Evolutionary conservation across 2,888 invertebrate genomes (phyloP), one percentile per base, ranked within the genome.

Genomic region (Podotricha telesiphe): DNA sequence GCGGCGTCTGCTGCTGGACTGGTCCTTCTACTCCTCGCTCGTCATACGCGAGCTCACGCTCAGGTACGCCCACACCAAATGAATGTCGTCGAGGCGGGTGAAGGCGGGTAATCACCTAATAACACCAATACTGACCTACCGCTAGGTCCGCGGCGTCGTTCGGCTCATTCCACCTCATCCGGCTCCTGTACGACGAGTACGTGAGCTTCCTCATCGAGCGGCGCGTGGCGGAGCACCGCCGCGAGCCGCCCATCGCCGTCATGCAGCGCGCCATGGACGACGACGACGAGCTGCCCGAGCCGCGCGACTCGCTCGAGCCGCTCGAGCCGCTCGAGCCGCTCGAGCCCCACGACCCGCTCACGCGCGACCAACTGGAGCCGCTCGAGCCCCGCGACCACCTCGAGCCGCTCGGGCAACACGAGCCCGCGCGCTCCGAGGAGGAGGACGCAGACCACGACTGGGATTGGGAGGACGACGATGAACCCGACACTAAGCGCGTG

Each of bases 21-120:
- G 99, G 99, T 99, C 98, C 76, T 99, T 99, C 94, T 99, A 99
- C 93, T 98, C 98, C 86, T 99, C 99, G 68, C 98, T 99, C 96
- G 98, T 99, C 69, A 99, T 99, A 79, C 95, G 99, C 59, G 99
- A 99, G 91, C 94, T 99, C 75, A 99, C 99, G 55, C 94, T 99
- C 74, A 80, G 88, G 87, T 87, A 2, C 10, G 6, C 7, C 7
- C 1, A n/a, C n/a, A n/a, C n/a, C n/a, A n/a, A n/a, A n/a, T n/a
- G n/a, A n/a, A n/a, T n/a, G n/a, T n/a, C n/a, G n/a, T n/a, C n/a
- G n/a, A n/a, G n/a, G n/a, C n/a, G 28, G 28, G 28, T 28, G 28
- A 28, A 28, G n/a, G n/a, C n/a, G n/a, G n/a, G n/a, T n/a, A n/a
- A n/a, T 8, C 10, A 28, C 17, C 7, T 28, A 47, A 37, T 10